Conservation (phyloP, 2,888 invertebrate species). For the Mesopsocus fuscifrons region DNA sequence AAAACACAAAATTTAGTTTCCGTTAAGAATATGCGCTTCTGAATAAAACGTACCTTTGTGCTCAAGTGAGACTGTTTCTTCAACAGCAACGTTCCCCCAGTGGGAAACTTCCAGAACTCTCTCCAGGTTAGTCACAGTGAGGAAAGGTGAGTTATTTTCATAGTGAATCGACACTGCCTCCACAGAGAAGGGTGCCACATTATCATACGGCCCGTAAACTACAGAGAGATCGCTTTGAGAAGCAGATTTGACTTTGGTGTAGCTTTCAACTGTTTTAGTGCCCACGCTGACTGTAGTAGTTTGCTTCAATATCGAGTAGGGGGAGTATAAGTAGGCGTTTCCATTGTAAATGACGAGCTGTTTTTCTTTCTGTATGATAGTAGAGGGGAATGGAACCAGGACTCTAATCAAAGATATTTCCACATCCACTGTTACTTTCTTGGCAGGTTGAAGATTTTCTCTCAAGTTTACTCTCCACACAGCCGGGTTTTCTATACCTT, state of each 20-base stretch:
- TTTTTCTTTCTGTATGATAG: slow-evolving; percentile 82
- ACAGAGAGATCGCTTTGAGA: slow-evolving; percentile 61
- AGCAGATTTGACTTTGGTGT: slow-evolving; percentile 63
- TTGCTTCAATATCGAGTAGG: slow-evolving; percentile 63
- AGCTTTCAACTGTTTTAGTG: slow-evolving; percentile 62
- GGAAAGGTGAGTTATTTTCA: slow-evolving; percentile 90
- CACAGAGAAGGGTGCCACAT: slow-evolving; percentile 35
- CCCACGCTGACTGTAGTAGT: slow-evolving; percentile 61
- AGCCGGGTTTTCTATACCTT: not conserved
- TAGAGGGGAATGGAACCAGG: slow-evolving; percentile 65
- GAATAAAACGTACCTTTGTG: slow-evolving; percentile 49
- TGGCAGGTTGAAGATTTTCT: slow-evolving; percentile 16
- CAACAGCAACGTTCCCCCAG: slow-evolving; percentile 97
- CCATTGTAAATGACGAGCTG: slow-evolving; percentile 80
- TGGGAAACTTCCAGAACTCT: slow-evolving; percentile 90
- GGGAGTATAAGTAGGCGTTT: slow-evolving; percentile 63
- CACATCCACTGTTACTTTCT: slow-evolving; percentile 29
- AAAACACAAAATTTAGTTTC: no score
- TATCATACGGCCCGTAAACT: slow-evolving; percentile 74
- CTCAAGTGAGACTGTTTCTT: slow-evolving; percentile 78
- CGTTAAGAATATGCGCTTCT: no score
- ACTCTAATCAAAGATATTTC: slow-evolving; percentile 60
- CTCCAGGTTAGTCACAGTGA: slow-evolving; percentile 76
- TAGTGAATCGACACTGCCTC: slow-evolving; percentile 45
- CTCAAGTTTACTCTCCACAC: slow-evolving; percentile 3